A percentile compares a stretch with the other conserved stretches of the same genome.
Conservation (phyloP, 2,888 invertebrate species). For the Drosophila kanekoi region DNA sequence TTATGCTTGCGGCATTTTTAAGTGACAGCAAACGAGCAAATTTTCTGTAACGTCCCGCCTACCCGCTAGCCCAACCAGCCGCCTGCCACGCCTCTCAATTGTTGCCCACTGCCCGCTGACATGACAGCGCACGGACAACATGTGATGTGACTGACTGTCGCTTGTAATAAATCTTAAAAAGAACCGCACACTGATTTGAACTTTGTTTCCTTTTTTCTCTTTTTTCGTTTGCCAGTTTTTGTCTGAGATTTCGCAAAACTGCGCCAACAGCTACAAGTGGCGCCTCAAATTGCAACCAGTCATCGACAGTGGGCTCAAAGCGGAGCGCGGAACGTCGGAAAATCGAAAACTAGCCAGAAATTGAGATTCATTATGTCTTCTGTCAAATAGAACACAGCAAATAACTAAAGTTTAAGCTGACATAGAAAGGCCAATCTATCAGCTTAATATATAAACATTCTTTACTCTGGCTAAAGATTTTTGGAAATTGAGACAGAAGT, state of each 20-base stretch:
- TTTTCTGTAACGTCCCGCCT: slow-evolving; percentile 56
- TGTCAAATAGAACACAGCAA: too few species aligned
- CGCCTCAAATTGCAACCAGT: slow-evolving; percentile 38
- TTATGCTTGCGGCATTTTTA: slow-evolving; percentile 81
- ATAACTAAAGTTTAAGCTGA: too few species aligned
- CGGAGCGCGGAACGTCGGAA: too few species aligned
- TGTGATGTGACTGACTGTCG: slow-evolving; percentile 74
- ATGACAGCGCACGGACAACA: slow-evolving; percentile 67
- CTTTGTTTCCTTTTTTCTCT: slow-evolving; percentile 14
- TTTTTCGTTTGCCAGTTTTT: slow-evolving; percentile 8
- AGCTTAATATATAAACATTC: too few species aligned
- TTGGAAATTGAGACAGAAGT: too few species aligned
- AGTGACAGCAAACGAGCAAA: slow-evolving; percentile 69
- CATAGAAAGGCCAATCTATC: too few species aligned
- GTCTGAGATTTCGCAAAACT: slow-evolving; percentile 30
- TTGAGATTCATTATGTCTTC: too few species aligned
- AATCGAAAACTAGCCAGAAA: too few species aligned
- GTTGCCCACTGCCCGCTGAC: slow-evolving; percentile 42
- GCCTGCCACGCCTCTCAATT: slow-evolving; percentile 30
- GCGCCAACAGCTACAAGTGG: slow-evolving; percentile 60
- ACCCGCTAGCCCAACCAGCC: background rate
- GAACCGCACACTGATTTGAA: slow-evolving; percentile 67
- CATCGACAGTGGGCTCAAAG: slow-evolving; percentile 23
- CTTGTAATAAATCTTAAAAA: slow-evolving; percentile 76
- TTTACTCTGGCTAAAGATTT: too few species aligned